Conservation (phyloP, 2,797 vertebrate genomes). For the Pitangus sulphuratus region DNA sequence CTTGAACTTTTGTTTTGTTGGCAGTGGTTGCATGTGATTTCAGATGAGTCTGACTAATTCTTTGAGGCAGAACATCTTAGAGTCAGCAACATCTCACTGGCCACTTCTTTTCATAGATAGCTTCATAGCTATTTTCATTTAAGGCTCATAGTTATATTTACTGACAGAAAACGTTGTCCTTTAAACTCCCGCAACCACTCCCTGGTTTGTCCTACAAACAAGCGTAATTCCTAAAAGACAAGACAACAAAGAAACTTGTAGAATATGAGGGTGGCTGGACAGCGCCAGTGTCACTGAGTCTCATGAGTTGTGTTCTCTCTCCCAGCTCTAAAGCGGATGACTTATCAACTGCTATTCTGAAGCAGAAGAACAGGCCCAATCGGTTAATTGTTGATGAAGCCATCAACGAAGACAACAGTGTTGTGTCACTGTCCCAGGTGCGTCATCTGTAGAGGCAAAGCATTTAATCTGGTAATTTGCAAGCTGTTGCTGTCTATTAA, state of each 20-base stretch:
- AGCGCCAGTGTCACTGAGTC: background rate
- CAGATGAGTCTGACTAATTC: conserved; percentile 18
- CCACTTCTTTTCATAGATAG: background rate
- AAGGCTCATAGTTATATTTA: background rate
- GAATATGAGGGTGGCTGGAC: background rate
- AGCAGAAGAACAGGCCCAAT: conserved; percentile 91
- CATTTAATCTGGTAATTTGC: background rate
- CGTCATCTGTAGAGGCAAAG: background rate
- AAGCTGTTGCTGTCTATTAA: background rate
- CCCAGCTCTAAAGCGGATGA: conserved; percentile 95
- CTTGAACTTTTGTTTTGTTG: conserved; percentile 2
- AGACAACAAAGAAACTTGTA: background rate
- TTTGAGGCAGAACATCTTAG: conserved; percentile 21
- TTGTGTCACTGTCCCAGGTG: conserved; percentile 23
- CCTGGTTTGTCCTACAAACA: background rate
- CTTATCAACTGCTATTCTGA: conserved; percentile 96
- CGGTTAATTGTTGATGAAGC: conserved; percentile 13
- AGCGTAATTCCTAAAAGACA: background rate
- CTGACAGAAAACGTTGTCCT: background rate
- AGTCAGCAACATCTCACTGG: conserved; percentile 50
- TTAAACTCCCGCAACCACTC: background rate
- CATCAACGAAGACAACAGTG: conserved; percentile 32
- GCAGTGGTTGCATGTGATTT: conserved; percentile 1
- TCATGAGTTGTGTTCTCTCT: background rate
- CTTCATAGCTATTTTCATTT: background rate